phyloP scores from a whole-genome alignment of 2,797 vertebrate genomes.

The Sebastes paucispinis region DNA sequence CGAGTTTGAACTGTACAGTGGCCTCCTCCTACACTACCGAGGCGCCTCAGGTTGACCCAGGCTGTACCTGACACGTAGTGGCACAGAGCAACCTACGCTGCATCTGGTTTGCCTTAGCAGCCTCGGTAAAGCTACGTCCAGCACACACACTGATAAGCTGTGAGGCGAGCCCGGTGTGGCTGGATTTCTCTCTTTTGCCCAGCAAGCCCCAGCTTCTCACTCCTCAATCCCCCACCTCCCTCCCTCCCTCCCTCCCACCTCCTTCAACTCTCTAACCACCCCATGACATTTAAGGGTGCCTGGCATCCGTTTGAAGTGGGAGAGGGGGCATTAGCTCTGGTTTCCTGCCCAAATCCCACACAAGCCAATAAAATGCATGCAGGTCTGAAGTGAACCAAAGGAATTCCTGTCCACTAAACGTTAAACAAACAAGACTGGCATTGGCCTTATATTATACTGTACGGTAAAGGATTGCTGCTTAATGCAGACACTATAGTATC shows the following conservation, averaged over 20 bases:
- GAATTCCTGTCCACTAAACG: slow-evolving; percentile 73
- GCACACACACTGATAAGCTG: slow-evolving; percentile 75
- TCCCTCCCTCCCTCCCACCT: slow-evolving; percentile 40
- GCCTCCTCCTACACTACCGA: slow-evolving; percentile 47
- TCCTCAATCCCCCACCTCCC: slow-evolving; percentile 15
- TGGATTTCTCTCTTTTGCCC: slow-evolving; percentile 59
- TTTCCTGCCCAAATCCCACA: slow-evolving; percentile 85
- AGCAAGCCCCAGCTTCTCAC: slow-evolving; percentile 43
- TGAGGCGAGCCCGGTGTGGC: slow-evolving; percentile 51
- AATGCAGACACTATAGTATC: background rate
- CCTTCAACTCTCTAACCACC: slow-evolving; percentile 73
- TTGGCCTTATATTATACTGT: slow-evolving; percentile 42
- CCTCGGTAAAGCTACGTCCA: slow-evolving; percentile 59
- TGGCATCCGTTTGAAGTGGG: slow-evolving; percentile 85
- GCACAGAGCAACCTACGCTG: slow-evolving; percentile 59
- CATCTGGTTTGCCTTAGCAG: slow-evolving; percentile 82
- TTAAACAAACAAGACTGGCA: slow-evolving; percentile 73
- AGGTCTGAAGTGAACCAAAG: slow-evolving; percentile 75
- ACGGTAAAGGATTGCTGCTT: slow-evolving; percentile 1
- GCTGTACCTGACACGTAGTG: slow-evolving; percentile 75
- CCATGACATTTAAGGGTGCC: slow-evolving; percentile 82
- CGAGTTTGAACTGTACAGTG: slow-evolving; percentile 43
- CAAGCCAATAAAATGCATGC: slow-evolving; percentile 79
- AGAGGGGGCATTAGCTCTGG: slow-evolving; percentile 83
- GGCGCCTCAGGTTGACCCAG: slow-evolving; percentile 68